Evolutionary conservation across 2,797 vertebrate genomes (phyloP), one percentile per base, ranked within the genome.

Genomic region (Scleropages formosus): DNA sequence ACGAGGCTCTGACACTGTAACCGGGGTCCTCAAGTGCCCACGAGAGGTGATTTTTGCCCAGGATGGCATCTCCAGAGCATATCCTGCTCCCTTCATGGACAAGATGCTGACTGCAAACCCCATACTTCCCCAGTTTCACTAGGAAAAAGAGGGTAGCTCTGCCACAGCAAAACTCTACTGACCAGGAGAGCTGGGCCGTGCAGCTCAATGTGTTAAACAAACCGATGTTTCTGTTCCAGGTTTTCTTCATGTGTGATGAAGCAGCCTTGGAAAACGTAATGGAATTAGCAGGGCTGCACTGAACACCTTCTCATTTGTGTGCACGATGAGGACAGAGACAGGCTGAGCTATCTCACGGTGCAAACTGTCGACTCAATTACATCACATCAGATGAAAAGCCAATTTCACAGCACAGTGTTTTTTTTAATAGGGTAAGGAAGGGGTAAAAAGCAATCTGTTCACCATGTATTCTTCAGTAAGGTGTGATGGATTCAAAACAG

Each of bases 1-100:
- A 86, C 81, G 81, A 82, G 87, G 62, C 27, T 80, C 82, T 85
- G 81, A 78, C 80, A 75, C 64, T 81, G 80, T 76, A 80, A 31
- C 53, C 70, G 77, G 70, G 76, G 72, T 80, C 51, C 73, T 70
- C 82, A 84, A 87, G 83, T 84, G 84, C 84, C 82, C 86, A 75
- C 63, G 78, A 79, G 84, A 80, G 87, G 74, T 20, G 15, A 16
- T 39, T 59, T 1, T 11, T 9, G 9, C 12, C 12, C 12, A n/a
- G 53, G 12, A n/a, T 4, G 12, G 53, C 3, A 10, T 13, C 3
- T 12, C 12, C 12, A n/a, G 13, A 12, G 53, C 71, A 66, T 70
- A 39, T 69, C 70, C 65, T 39, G 9, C 20, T 62, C n/a, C 53
- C 51, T 59, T 75, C 71, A 18, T 78, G 77, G 18, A n/a, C 49